These are phyloP conservation scores for Heliconius nattereri DNA, from an alignment of 1,140 invertebrate genomes.

Conservation along the genomic window DNA sequence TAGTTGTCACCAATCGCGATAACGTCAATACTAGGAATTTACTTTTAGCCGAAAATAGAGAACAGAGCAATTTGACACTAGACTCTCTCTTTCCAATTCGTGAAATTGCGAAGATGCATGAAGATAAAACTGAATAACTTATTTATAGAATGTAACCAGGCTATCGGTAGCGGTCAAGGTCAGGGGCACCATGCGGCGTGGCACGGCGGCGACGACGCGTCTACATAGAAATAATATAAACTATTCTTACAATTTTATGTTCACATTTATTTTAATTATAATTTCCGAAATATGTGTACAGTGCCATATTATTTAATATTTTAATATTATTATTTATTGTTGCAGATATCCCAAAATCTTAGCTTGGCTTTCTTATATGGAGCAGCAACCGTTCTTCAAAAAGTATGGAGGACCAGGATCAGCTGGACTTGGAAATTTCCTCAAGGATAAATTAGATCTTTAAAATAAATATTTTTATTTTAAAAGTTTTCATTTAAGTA, in stretches of 20 bases:
- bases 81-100: not conserved
- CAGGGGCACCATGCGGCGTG: not conserved
- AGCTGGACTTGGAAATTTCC: constrained; percentile 23
- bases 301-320: not conserved
- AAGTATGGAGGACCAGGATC: constrained; percentile 44
- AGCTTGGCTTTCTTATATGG: constrained; percentile 47
- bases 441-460: constrained; percentile 24
- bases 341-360: constrained; percentile 51
- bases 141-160: not conserved
- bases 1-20: no score
- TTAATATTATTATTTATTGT: constrained; percentile 15
- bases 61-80: not conserved
- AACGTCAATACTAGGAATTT: no score
- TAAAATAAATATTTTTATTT: not conserved
- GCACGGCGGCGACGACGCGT: not conserved
- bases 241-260: not conserved
- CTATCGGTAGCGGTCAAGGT: not conserved
- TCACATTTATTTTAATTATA: no score
- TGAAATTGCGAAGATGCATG: not conserved
- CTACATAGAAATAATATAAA: not conserved
- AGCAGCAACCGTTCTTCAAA: constrained; percentile 42
- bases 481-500: not conserved
- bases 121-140: not conserved
- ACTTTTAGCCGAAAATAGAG: no score
- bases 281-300: not conserved